phyloP scores from a whole-genome alignment of 2,113 vertebrate species.

The Oreochromis aureus region DNA sequence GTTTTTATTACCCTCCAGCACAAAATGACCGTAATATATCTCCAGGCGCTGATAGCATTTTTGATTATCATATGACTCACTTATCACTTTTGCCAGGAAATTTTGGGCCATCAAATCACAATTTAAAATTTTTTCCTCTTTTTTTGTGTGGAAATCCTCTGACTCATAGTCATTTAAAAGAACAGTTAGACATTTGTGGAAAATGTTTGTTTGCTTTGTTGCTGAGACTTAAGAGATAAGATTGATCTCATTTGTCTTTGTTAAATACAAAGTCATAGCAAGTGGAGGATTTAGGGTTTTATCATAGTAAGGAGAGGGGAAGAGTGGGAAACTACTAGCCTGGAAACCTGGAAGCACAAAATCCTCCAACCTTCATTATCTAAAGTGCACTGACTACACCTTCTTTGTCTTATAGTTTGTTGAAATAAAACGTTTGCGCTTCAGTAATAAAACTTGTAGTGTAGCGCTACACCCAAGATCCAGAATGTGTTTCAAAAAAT shows the following conservation, averaged over 20 bases:
- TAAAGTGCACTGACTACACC: neutral
- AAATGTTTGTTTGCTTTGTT: neutral
- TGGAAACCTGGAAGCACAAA: neutral
- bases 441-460: neutral
- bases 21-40: neutral
- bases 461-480: neutral
- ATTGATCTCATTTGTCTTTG: neutral
- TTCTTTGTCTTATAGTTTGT: accelerated
- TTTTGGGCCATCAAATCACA: neutral
- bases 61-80: neutral
- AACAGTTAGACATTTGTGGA: neutral
- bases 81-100: neutral
- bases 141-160: neutral
- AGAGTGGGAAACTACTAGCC: neutral
- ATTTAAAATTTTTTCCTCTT: neutral
- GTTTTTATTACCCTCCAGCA: neutral
- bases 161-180: neutral
- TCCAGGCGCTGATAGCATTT: neutral
- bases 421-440: neutral
- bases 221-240: neutral
- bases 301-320: neutral
- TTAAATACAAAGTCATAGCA: neutral
- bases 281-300: neutral
- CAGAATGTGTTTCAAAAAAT: neutral
- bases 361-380: neutral